Evolutionary conservation across 2,797 vertebrate genomes (phyloP).

Genomic region (Kryptopterus vitreolus): DNA sequence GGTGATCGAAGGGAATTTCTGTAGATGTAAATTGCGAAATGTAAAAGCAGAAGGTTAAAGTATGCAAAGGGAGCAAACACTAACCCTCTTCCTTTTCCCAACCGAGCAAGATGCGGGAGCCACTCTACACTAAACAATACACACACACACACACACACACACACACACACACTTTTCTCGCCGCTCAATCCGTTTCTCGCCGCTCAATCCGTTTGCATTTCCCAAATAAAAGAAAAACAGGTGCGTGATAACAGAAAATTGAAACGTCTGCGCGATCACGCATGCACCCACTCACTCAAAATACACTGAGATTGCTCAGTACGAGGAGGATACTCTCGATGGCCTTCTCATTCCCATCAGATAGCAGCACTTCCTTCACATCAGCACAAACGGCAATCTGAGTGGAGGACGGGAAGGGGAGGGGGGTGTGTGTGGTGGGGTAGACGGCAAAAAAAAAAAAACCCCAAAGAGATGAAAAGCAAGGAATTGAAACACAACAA

Average conservation of each 20-base stretch:
- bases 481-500: constrained; percentile 51
- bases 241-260: constrained; percentile 25
- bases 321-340: constrained; percentile 97
- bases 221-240: constrained; percentile 2
- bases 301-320: constrained; percentile 31
- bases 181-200: background rate
- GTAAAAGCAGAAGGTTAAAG: background rate
- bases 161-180: too few relatives aligned
- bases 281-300: constrained; percentile 24
- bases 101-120: background rate
- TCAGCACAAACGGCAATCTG: constrained; percentile 99
- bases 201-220: background rate
- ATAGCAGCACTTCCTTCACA: constrained; percentile 98
- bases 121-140: background rate
- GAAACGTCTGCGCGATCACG: constrained; percentile 12
- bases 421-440: too few relatives aligned
- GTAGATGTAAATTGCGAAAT: background rate
- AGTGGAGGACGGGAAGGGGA: constrained; percentile 50
- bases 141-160: background rate
- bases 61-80: background rate
- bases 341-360: constrained; percentile 99
- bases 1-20: background rate
- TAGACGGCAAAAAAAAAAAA: too few relatives aligned
- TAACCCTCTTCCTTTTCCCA: background rate
- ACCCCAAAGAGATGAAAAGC: constrained; percentile 66